phyloP scores from a whole-genome alignment of 2,797 vertebrate species.

The Rhodeus uyekii region DNA sequence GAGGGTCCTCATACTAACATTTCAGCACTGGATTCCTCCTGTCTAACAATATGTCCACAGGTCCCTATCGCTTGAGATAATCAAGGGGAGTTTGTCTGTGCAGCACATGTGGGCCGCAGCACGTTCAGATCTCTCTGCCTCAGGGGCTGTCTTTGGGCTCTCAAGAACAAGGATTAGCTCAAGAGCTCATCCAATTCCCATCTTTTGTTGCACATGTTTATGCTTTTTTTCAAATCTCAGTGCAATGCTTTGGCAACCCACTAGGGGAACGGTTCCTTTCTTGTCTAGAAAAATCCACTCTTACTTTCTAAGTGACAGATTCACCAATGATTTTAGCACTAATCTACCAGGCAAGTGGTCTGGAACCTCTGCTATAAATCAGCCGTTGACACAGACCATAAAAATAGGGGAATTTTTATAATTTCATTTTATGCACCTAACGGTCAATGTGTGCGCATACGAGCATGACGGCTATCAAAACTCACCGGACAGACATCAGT shows the following conservation, averaged over 20 bases:
- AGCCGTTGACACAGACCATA: constrained; percentile 32
- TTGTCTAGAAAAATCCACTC: constrained; percentile 54
- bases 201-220: constrained; percentile 68
- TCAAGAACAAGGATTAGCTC: constrained; percentile 66
- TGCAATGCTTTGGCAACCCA: constrained; percentile 70
- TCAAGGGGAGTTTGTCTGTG: constrained; percentile 46
- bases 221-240: constrained; percentile 65
- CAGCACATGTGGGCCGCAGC: constrained; percentile 31
- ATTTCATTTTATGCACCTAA: constrained; percentile 7
- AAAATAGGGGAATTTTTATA: constrained; percentile 7
- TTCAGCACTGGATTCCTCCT: constrained; percentile 36
- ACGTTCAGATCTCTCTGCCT: constrained; percentile 57
- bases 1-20: constrained; percentile 28
- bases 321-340: constrained; percentile 66
- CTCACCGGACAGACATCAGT: constrained; percentile 69
- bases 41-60: constrained; percentile 44
- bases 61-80: constrained; percentile 42
- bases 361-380: constrained; percentile 41
- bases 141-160: constrained; percentile 63
- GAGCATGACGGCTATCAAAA: constrained; percentile 6
- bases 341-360: constrained; percentile 63
- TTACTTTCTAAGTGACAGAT: constrained; percentile 7
- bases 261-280: constrained; percentile 60
- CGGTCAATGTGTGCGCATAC: not conserved
- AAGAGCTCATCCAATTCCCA: constrained; percentile 60